Evolutionary conservation across 2,888 invertebrate genomes (phyloP), one percentile per base, ranked within the genome.

Genomic region (Coremacera marginata): DNA sequence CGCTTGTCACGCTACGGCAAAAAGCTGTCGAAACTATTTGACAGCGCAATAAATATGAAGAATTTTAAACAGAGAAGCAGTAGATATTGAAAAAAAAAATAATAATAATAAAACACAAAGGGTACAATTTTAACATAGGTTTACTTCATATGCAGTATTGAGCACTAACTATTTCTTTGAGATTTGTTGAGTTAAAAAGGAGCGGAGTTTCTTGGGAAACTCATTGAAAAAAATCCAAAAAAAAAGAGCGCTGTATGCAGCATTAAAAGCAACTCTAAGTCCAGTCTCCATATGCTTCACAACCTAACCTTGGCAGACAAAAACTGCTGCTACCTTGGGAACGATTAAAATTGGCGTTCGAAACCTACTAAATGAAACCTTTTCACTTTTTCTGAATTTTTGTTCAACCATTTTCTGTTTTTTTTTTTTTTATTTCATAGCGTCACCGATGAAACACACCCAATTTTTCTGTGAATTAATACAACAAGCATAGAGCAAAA

Each of bases 21-120:
- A 84, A 80, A 85, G 85, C 85, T 86, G 85, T 86, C 86, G 86
- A 86, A 83, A 83, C 81, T 77, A 82, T 85, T 85, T 86, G 86
- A 86, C 86, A 86, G 84, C 83, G 83, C 81, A 83, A 84, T 85
- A 86, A 85, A 85, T 83, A 80, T 81, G 84, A 81, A 55, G 16
- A 68, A 14, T 37, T 44, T 27, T 60, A 22, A 31, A 5, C 31
- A 62, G 63, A 2, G 34, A 31, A 55, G 70, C 52, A 55, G 70
- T n/a, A 19, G 55, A n/a, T 55, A 19, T 19, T 52, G 27, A 49
- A 70, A 22, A 57, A 22, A 16, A 25, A 22, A 19, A 57, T 19
- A 57, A 70, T 22, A 57, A 57, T 25, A n/a, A n/a, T n/a, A n/a
- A n/a, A n/a, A n/a, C n/a, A n/a, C n/a, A 44, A 71, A 55, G 37